These are phyloP conservation scores for Pedionomus torquatus DNA, from an alignment of 2,113 vertebrate species.

Conservation along the genomic window DNA sequence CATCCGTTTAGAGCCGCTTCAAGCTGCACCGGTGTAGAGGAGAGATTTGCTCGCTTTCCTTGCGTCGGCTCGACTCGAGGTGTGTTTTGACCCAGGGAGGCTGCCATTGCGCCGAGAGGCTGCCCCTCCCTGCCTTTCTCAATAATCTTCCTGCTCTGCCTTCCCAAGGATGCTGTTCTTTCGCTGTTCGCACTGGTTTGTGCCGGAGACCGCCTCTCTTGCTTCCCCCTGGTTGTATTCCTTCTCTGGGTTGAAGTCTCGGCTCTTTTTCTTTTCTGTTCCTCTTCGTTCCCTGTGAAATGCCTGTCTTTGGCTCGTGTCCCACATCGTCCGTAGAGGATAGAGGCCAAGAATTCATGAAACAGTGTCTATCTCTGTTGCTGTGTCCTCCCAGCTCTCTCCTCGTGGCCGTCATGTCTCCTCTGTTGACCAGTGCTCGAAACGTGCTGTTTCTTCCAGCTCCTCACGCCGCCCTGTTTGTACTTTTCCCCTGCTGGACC, in stretches of 20 bases:
- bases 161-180: neutral
- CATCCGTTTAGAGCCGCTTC: slow-evolving; percentile 17
- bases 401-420: neutral
- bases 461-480: neutral
- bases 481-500: neutral
- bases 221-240: neutral
- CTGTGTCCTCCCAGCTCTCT: slow-evolving; percentile 11
- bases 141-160: neutral
- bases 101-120: neutral
- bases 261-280: neutral
- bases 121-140: neutral
- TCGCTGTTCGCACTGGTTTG: neutral
- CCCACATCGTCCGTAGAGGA: neutral
- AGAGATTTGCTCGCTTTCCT: neutral
- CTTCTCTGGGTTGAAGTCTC: neutral
- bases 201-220: neutral
- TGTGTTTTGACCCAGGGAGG: neutral
- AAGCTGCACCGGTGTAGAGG: neutral
- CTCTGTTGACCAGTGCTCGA: neutral
- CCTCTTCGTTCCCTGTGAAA: neutral
- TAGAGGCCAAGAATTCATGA: neutral
- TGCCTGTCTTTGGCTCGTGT: slow-evolving; percentile 30
- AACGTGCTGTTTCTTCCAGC: neutral
- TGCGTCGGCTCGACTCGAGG: neutral
- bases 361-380: neutral